phyloP scores from a whole-genome alignment of 2,797 vertebrate species.

The Malacoraja senta region DNA sequence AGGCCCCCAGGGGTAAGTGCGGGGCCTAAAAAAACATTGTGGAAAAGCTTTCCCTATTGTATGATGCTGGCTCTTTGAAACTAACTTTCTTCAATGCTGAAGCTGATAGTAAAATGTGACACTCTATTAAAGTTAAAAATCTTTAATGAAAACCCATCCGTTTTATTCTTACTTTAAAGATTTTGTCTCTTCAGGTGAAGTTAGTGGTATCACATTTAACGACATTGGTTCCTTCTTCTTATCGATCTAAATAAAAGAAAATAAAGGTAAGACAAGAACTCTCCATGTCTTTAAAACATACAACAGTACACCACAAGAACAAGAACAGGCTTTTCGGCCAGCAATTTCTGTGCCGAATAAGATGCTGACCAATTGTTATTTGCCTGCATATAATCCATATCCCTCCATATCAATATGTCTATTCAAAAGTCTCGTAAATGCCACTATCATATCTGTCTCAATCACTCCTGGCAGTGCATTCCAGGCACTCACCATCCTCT shows the following conservation, averaged over 20 bases:
- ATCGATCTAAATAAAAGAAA: slow-evolving; percentile 66
- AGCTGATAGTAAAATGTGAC: not conserved
- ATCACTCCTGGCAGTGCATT: no score
- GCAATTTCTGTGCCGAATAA: no score
- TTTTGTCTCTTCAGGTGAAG: slow-evolving; percentile 76
- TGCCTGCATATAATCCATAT: no score
- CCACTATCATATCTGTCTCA: no score
- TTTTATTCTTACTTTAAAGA: slow-evolving; percentile 74
- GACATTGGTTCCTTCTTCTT: slow-evolving; percentile 87
- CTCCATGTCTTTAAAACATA: no score
- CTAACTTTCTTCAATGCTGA: not conserved
- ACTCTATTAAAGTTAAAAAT: not conserved
- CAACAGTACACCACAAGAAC: no score
- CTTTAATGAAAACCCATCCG: no score
- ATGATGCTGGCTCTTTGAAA: not conserved
- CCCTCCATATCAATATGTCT: no score
- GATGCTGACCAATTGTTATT: no score
- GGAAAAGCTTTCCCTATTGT: not conserved
- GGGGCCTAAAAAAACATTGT: not conserved
- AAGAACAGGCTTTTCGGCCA: no score
- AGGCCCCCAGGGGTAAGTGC: not conserved
- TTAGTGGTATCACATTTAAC: slow-evolving; percentile 65
- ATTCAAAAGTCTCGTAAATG: no score
- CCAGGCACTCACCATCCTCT: no score
- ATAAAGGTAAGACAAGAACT: not conserved